Base-by-base conservation (phyloP, 1,140 invertebrate species). In the Lordiphosa stackelbergi region DNA sequence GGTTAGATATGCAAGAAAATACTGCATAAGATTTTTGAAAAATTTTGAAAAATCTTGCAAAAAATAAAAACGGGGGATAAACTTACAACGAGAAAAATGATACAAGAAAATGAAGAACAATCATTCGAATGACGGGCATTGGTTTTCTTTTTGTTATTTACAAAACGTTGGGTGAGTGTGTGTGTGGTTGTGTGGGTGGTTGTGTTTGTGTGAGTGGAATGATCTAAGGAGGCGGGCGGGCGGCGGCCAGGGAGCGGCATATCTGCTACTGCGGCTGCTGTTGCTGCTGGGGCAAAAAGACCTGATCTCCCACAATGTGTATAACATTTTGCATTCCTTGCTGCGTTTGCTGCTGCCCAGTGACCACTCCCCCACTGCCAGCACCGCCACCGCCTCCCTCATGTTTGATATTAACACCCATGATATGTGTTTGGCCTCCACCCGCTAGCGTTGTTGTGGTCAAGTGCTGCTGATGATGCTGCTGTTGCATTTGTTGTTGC, bases 271-370 rank as follows among this genome's bases (percentile, higher is more conserved):
- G 46, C 40, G 72, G 53, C 45, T 48, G 34, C 49, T 72, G 68
- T 54, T 81, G 72, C 37, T 83, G 73, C 51, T 84, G 83, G 11
- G 75, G 73, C 47, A 81, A 35, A 41, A 78, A 85, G 35, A 86
- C 72, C 45, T 86, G 79, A 55, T 86, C 85, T 55, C 75, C 85
- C 12, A 86, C 85, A 68, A 86, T 86, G 35, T 86, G 85, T 69
- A 86, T 86, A 41, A 86, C 85, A 69, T 86, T 86, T 64, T 86
- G 84, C 72, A 86, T 73, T 63, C 74, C 77, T 42, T 79, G 74
- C 41, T 77, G 72, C 22, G 75, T 11, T 42, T 43, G 62, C 52
- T 53, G 69, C 38, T 66, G 69, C 22, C 42, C 52, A 47, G 52
- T 46, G 31, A 65, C 11, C 12, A 34, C 52, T 19, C 35, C 49